Evolutionary conservation across 23 tunicate genomes (phyloP).

Genomic region (Corella eumyota): DNA sequence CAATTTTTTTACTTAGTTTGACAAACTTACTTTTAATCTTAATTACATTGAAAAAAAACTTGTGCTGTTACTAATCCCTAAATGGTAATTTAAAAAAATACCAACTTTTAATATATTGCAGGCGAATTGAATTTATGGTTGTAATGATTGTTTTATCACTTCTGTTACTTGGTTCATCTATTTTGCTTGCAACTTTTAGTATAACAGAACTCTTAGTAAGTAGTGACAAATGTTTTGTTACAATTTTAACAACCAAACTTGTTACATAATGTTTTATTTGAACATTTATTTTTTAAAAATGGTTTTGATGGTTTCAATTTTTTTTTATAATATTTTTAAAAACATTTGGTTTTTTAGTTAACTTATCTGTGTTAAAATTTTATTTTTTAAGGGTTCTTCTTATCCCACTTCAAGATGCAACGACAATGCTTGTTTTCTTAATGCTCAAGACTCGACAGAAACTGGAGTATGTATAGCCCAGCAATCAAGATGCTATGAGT

Average conservation of each 20-base stretch:
- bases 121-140: conserved; percentile 62
- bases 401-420: conserved; percentile 63
- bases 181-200: conserved; percentile 32
- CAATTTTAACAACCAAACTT: background rate
- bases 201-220: conserved; percentile 50
- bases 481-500: conserved; percentile 53
- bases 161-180: conserved; percentile 39
- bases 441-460: conserved; percentile 33
- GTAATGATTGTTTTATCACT: conserved; percentile 31
- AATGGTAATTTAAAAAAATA: no score
- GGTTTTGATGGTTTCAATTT: background rate
- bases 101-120: no score
- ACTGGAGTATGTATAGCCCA: conserved; percentile 47
- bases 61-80: no score
- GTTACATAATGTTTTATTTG: background rate
- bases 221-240: background rate
- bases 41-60: no score
- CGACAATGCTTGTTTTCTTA: conserved; percentile 20
- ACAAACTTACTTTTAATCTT: no score
- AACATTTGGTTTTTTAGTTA: background rate
- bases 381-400: conserved; percentile 22
- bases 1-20: no score
- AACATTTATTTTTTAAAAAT: background rate
- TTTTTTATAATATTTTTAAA: background rate
- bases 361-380: background rate